These are phyloP conservation scores for Hestina assimilis DNA, from an alignment of 1,140 invertebrate genomes.

Conservation along the genomic window DNA sequence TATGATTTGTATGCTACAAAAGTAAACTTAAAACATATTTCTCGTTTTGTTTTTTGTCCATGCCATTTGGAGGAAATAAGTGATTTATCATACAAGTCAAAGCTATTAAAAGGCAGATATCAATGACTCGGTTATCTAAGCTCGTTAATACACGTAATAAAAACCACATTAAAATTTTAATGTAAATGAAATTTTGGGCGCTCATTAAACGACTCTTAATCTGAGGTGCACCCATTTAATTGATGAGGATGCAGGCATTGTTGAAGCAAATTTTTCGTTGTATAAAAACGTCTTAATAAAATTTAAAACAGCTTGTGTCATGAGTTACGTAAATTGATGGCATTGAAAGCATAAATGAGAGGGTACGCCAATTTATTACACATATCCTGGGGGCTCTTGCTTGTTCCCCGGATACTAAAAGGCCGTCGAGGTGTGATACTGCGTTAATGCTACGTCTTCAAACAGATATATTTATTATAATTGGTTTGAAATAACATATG, in stretches of 20 bases:
- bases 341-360: slow-evolving; percentile 44
- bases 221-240: slow-evolving; percentile 19
- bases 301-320: slow-evolving; percentile 16
- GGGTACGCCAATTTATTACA: slow-evolving; percentile 56
- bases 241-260: slow-evolving; percentile 8
- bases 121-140: slow-evolving; percentile 19
- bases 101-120: slow-evolving; percentile 26
- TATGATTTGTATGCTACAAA: not conserved
- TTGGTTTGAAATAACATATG: slow-evolving; percentile 24
- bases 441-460: slow-evolving; percentile 47
- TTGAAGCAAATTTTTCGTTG: slow-evolving; percentile 7
- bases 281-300: slow-evolving; percentile 1
- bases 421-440: slow-evolving; percentile 39
- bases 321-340: slow-evolving; percentile 45
- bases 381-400: slow-evolving; percentile 56
- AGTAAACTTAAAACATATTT: not conserved
- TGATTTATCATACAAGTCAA: slow-evolving; percentile 27
- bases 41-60: slow-evolving; percentile 5
- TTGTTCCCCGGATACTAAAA: slow-evolving; percentile 46
- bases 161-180: slow-evolving; percentile 24
- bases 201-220: slow-evolving; percentile 23
- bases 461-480: slow-evolving; percentile 53
- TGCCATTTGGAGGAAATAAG: slow-evolving; percentile 12
- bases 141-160: slow-evolving; percentile 28
- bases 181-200: slow-evolving; percentile 22